These are phyloP conservation scores for Trachurus trachurus DNA, from an alignment of 2,797 vertebrate species.

Conservation along the genomic window DNA sequence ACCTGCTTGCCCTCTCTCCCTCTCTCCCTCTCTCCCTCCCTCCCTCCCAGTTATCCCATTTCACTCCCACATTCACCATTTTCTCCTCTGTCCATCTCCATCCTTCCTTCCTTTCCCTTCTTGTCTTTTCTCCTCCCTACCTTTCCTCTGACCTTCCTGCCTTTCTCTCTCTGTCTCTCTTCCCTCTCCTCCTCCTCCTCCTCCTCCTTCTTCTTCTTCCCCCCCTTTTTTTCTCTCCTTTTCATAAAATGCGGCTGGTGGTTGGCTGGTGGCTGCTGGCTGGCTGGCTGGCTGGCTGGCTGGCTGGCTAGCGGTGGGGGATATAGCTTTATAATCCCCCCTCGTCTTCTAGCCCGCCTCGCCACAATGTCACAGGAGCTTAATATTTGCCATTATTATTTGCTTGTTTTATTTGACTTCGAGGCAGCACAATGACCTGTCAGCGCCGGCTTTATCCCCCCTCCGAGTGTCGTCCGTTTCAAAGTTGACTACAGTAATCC, in stretches of 20 bases:
- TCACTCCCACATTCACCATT: neutral
- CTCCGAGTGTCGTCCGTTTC: conserved; percentile 85
- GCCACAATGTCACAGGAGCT: conserved; percentile 89
- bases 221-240: conserved; percentile 43
- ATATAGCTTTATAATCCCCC: conserved; percentile 85
- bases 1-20: conserved; percentile 47
- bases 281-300: conserved; percentile 5
- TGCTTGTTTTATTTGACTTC: conserved; percentile 89
- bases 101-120: conserved; percentile 14
- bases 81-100: conserved; percentile 5
- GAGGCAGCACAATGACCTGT: conserved; percentile 87
- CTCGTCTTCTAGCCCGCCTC: conserved; percentile 83
- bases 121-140: conserved; percentile 21
- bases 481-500: conserved; percentile 89
- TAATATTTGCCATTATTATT: conserved; percentile 91
- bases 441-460: conserved; percentile 83
- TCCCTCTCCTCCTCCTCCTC: conserved; percentile 46
- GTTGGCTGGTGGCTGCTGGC: conserved; percentile 73
- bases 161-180: conserved; percentile 38
- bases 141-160: conserved; percentile 56
- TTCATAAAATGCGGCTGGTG: conserved; percentile 66
- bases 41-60: conserved; percentile 17
- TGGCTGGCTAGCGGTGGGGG: conserved; percentile 75
- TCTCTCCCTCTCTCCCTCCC: neutral
- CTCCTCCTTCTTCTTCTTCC: conserved; percentile 8